phyloP scores from a whole-genome alignment of 2,797 vertebrate genomes.

The Tenualosa thibaudeaui region DNA sequence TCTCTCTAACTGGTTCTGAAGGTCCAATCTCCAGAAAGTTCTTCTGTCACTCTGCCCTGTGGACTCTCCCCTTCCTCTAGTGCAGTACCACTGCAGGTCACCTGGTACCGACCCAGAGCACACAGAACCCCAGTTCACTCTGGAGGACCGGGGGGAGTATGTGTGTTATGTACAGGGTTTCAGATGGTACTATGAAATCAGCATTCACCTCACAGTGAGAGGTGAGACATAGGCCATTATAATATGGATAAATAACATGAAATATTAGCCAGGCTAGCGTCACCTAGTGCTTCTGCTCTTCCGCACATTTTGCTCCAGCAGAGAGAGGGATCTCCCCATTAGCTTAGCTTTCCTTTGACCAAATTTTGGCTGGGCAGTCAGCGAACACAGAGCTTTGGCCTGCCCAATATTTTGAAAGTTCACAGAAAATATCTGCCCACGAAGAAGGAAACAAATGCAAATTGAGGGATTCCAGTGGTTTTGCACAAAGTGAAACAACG shows the following conservation, averaged over 20 bases:
- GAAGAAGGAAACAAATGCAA: too few species aligned
- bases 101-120: slow-evolving; percentile 31
- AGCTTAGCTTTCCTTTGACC: too few species aligned
- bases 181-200: slow-evolving; percentile 11
- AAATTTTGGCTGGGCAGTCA: too few species aligned
- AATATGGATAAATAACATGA: too few species aligned
- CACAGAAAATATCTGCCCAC: too few species aligned
- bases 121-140: slow-evolving; percentile 8
- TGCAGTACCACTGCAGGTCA: slow-evolving; percentile 6
- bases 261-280: not conserved
- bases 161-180: slow-evolving; percentile 29
- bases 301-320: too few species aligned
- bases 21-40: slow-evolving; percentile 25
- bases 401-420: too few species aligned
- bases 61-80: slow-evolving; percentile 4
- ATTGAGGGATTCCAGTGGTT: too few species aligned
- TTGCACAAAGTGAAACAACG: too few species aligned
- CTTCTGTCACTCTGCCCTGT: slow-evolving; percentile 34
- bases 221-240: not conserved
- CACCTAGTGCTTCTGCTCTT: too few species aligned
- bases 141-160: slow-evolving; percentile 34
- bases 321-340: too few species aligned
- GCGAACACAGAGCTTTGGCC: too few species aligned
- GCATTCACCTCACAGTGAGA: slow-evolving; percentile 13
- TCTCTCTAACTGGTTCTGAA: not conserved